Evolutionary conservation across 2,113 vertebrate species (phyloP), one percentile per base, ranked within the genome.

Genomic region (Hyperopisus bebe): DNA sequence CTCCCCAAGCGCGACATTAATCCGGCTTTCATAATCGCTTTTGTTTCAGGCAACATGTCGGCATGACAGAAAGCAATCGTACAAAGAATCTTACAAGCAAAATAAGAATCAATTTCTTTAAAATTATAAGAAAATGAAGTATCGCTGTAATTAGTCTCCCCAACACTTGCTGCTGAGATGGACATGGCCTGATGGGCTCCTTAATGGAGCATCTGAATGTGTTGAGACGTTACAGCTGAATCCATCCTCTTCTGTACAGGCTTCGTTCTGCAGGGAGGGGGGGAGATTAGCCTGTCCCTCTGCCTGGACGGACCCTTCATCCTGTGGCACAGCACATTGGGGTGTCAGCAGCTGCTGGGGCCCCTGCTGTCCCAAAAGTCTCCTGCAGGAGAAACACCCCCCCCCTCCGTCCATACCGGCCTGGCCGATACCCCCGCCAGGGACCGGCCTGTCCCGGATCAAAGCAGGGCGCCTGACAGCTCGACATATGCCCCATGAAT

Each of bases 401-500:
- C 90, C 17, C 31, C 24, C 93, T 8, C 51, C 51, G 51, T 17
- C 93, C 92, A 95, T 31, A 35, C 3, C 27, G 31, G 70, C 70
- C 70, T 11, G 58, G 70, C 27, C 31, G 70, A 15, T 93, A 93
- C 93, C 91, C 94, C 92, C 92, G 92, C 92, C 1, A 91, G 91
- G 94, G 94, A 95, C 94, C 92, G 92, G 82, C 42, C 92, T 89
- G 88, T 90, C 90, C 93, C 91, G 95, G 94, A 96, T 95, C 94
- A 96, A 95, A 95, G 94, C 58, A 4, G 90, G 91, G 89, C 89
- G 89, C 92, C 93, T 94, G 95, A 95, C 94, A 94, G 94, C 93
- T 95, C 92, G 93, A 95, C 95, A 95, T 95, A 95, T 96, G 95
- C 94, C 89, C 91, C 88, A 95, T 96, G 90, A 96, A 96, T 96